A percentile compares a stretch with the other conserved stretches of the same genome.
These are phyloP conservation scores for Callopanchax toddi DNA, from an alignment of 2,113 vertebrate species.

Conservation along the genomic window DNA sequence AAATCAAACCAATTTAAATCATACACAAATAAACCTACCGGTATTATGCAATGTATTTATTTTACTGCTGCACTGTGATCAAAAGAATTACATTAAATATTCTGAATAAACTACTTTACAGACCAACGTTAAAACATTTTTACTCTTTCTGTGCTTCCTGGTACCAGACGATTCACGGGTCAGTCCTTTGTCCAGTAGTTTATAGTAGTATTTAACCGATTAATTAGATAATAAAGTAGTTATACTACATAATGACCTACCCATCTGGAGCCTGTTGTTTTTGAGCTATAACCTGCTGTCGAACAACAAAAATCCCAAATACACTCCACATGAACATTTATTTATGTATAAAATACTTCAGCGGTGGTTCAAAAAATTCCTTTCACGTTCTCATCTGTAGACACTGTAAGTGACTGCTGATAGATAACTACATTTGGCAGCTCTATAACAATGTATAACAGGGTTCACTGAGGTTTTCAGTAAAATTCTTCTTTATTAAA, in stretches of 20 bases:
- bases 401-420: conserved; percentile 7
- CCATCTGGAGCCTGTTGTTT: conserved; percentile 19
- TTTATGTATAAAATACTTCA: conserved; percentile 1
- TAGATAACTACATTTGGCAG: conserved; percentile 12
- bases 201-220: no score
- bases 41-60: no score
- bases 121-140: no score
- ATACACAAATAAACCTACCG: no score
- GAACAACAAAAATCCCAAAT: conserved; percentile 10
- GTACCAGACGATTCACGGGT: background rate
- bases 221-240: no score
- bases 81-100: no score
- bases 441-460: conserved; percentile 30
- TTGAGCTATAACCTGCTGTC: conserved; percentile 16
- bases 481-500: conserved; percentile 19
- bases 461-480: conserved; percentile 14
- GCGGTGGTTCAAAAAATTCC: background rate
- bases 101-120: no score
- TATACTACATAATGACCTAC: no score
- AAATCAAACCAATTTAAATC: no score
- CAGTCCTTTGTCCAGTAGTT: no score
- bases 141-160: no score
- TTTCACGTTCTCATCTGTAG: conserved; percentile 9
- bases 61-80: no score
- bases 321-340: conserved; percentile 5